Percentiles rank a stretch among this genome's conserved stretches.
These are phyloP conservation scores for Nothobranchius furzeri DNA, from an alignment of 2,113 vertebrate genomes.

Conservation along the genomic window DNA sequence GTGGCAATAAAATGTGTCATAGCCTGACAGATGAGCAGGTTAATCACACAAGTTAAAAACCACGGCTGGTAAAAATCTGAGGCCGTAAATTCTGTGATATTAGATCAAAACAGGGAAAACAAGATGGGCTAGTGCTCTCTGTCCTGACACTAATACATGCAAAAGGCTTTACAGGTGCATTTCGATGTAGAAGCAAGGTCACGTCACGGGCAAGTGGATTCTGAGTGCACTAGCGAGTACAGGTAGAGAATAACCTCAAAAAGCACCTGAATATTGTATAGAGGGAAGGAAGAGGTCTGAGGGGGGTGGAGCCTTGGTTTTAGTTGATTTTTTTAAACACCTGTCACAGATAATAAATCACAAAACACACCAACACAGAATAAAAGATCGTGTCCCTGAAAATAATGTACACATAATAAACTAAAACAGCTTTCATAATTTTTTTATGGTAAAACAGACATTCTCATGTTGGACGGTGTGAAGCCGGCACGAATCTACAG, in stretches of 20 bases:
- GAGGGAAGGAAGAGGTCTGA: not conserved
- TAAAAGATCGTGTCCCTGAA: too few relatives aligned
- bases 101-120: not conserved
- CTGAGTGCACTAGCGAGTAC: constrained; percentile 7
- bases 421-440: too few relatives aligned
- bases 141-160: constrained; percentile 11
- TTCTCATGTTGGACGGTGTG: too few relatives aligned
- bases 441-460: too few relatives aligned
- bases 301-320: too few relatives aligned
- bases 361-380: too few relatives aligned
- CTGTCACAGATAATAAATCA: too few relatives aligned
- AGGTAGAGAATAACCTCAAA: constrained; percentile 11
- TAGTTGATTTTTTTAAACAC: too few relatives aligned
- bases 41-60: too few relatives aligned
- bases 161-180: constrained; percentile 21
- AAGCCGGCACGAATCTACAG: too few relatives aligned
- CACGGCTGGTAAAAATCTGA: not conserved
- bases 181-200: constrained; percentile 28
- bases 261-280: constrained; percentile 24
- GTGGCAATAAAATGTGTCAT: too few relatives aligned
- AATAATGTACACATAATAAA: too few relatives aligned
- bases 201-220: constrained; percentile 36
- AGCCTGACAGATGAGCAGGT: not conserved
- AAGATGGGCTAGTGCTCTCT: not conserved
- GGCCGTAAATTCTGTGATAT: not conserved